These are phyloP conservation scores for Meliscaeva auricollis DNA, from an alignment of 2,888 invertebrate genomes.

Conservation along the genomic window DNA sequence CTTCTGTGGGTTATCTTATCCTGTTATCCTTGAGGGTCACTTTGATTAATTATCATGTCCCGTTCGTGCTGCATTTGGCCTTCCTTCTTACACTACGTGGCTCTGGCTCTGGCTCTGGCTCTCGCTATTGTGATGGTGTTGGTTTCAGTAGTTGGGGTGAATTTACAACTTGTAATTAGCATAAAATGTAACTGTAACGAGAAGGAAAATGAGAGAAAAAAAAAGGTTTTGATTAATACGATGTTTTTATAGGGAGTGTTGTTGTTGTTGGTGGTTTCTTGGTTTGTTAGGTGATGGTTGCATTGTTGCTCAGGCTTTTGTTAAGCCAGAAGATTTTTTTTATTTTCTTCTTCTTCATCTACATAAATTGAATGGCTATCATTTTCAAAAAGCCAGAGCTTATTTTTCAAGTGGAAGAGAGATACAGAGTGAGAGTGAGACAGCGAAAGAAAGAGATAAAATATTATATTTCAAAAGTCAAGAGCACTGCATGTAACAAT, in stretches of 20 bases:
- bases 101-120: too few species aligned
- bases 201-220: slow-evolving; percentile 48
- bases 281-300: slow-evolving; percentile 8
- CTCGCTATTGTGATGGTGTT: slow-evolving; percentile 25
- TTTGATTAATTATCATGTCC: slow-evolving; percentile 73
- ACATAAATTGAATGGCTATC: slow-evolving; percentile 57
- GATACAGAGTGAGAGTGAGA: neutral
- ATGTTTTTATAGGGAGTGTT: slow-evolving; percentile 25
- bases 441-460: slow-evolving; percentile 12
- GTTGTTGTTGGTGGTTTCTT: slow-evolving; percentile 1
- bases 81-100: slow-evolving; percentile 38
- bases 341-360: too few species aligned
- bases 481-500: slow-evolving; percentile 46
- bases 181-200: slow-evolving; percentile 80
- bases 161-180: slow-evolving; percentile 81
- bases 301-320: neutral
- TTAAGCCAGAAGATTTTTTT: slow-evolving; percentile 15
- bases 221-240: slow-evolving; percentile 68
- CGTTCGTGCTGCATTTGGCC: slow-evolving; percentile 67
- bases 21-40: slow-evolving; percentile 75
- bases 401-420: neutral
- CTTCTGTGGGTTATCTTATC: slow-evolving; percentile 55
- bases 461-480: slow-evolving; percentile 62
- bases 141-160: slow-evolving; percentile 43
- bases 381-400: slow-evolving; percentile 1